These are phyloP conservation scores for Botia almorhae DNA, from an alignment of 2,797 vertebrate species.

Conservation along the genomic window DNA sequence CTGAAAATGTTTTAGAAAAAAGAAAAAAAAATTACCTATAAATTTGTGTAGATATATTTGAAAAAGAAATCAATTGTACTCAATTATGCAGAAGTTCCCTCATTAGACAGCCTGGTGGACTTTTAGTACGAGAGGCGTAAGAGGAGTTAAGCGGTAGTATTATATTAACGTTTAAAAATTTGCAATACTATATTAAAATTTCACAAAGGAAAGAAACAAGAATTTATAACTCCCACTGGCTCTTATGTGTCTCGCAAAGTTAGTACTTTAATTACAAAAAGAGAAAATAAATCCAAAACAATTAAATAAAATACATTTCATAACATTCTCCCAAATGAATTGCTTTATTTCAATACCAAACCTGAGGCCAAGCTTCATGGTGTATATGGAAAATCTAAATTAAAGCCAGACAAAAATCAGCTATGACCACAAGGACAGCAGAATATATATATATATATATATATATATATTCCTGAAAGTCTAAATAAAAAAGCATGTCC, in stretches of 20 bases:
- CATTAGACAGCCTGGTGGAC: conserved; percentile 23
- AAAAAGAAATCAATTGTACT: neutral
- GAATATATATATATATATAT: conserved; percentile 65
- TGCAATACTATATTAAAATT: conserved; percentile 24
- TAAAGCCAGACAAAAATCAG: conserved; percentile 66
- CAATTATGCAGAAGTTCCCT: conserved; percentile 17
- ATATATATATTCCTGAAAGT: conserved; percentile 55
- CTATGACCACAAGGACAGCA: conserved; percentile 49
- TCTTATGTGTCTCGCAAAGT: conserved; percentile 49
- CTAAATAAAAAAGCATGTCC: neutral
- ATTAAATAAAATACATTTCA: conserved; percentile 59
- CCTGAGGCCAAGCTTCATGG: conserved; percentile 67
- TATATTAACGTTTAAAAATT: conserved; percentile 24
- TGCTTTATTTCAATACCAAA: conserved; percentile 71
- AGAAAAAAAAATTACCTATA: neutral
- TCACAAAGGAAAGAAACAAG: conserved; percentile 40
- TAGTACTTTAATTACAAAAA: conserved; percentile 45
- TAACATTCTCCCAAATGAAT: conserved; percentile 67
- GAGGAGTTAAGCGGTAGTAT: conserved; percentile 14
- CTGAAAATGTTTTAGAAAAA: conserved; percentile 23
- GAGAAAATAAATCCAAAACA: conserved; percentile 24
- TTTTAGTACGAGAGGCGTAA: conserved; percentile 2
- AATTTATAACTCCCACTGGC: conserved; percentile 51
- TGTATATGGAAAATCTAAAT: conserved; percentile 58
- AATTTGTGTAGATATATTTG: neutral